Base-by-base conservation (phyloP, 1,140 invertebrate genomes). In the Drosophila pallidifrons region DNA sequence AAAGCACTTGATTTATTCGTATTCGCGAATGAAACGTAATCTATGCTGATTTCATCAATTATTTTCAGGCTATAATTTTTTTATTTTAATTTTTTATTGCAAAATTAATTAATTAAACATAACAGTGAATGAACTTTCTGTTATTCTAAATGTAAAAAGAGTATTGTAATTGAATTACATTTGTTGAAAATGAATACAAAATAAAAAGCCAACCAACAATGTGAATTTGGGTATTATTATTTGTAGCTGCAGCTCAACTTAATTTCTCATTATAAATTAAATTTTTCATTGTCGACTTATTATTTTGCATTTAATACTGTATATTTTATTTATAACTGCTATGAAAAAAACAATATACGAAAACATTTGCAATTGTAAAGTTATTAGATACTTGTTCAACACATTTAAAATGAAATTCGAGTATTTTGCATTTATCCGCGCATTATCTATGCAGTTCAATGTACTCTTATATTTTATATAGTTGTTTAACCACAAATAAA, bases 401-500 rank as follows among this genome's bases (percentile, higher is more conserved):
- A 13, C 10, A 61, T 61, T 35, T 46, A 49, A 32, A 8, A 32
- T 51, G 32, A 46, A 45, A 30, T 60, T 11, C 25, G 11, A 52
- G 11, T 10, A 49, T 51, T 55, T 61, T 13, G 15, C 8, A 13
- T 28, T 38, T 32, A 61, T 47, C 25, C 13, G 28, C 7, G 45
- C 52, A 72, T 66, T 66, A 45, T 51, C 69, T 58, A 58, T 57
- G 54, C 61, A 66, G 51, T 66, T 66, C 61, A 72, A 52, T 72
- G 51, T 72, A 57, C 32, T 54, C 54, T 49, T 64, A 41, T 54
- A 35, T 58, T 38, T 52, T 25, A 65, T 64, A 47, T 43, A 70
- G 67, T 74, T 59, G 59, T 69, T 49, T 16, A 68, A 69, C 59
- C 67, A 51, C 69, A 73, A 79, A 79, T 77, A 79, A 79, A 75